Conservation (phyloP, 2,888 invertebrate genomes). For the Chrysodeixis includens region DNA sequence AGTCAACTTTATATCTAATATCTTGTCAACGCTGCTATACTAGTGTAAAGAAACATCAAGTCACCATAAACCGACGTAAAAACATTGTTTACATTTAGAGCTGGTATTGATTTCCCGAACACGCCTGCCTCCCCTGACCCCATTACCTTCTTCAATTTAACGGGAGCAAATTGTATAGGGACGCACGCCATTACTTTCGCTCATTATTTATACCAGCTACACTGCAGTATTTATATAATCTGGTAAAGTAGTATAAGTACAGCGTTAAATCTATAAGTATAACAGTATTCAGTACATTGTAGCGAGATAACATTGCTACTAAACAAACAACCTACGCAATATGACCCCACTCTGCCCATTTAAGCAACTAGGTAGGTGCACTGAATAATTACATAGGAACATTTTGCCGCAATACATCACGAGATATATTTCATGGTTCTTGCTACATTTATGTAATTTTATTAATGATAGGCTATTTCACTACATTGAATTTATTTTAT, state of each 20-base stretch:
- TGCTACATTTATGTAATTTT: conserved; percentile 17
- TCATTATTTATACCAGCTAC: conserved; percentile 22
- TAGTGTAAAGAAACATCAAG: conserved; percentile 14
- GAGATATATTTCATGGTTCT: neutral
- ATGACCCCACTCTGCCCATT: conserved; percentile 13
- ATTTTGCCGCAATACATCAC: neutral
- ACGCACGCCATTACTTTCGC: conserved; percentile 40
- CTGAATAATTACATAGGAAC: neutral
- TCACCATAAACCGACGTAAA: conserved; percentile 31
- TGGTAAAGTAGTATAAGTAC: conserved; percentile 11
- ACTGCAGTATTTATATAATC: neutral
- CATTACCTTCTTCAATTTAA: conserved; percentile 56
- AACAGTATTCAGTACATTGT: conserved; percentile 14
- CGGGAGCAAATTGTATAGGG: conserved; percentile 51
- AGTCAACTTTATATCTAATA: neutral
- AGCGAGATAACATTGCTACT: conserved; percentile 5
- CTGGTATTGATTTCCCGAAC: conserved; percentile 61
- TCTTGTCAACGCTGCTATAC: neutral
- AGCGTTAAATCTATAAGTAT: conserved; percentile 15
- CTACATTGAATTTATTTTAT: conserved; percentile 31
- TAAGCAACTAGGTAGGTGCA: conserved; percentile 11
- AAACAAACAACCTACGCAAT: conserved; percentile 2
- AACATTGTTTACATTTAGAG: conserved; percentile 44
- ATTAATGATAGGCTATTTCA: conserved; percentile 33
- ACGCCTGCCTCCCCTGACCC: conserved; percentile 64